Evolutionary conservation across 2,113 vertebrate genomes (phyloP).

Genomic region (Myrmecobius fasciatus): DNA sequence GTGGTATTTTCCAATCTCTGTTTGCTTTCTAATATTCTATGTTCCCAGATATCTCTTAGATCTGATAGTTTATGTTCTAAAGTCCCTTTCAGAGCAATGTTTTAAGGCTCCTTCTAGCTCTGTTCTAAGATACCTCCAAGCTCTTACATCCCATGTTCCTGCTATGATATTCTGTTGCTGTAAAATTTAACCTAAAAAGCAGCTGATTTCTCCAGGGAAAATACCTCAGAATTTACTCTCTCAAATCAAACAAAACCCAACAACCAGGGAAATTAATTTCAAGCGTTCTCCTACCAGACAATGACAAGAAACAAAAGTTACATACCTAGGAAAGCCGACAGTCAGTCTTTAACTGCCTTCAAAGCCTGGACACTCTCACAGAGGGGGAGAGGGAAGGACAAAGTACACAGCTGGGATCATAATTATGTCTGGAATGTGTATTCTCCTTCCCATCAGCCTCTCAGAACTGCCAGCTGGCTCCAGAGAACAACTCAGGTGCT

Average conservation of each 20-base stretch:
- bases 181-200: not conserved
- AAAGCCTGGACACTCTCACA: not conserved
- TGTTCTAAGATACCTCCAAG: not conserved
- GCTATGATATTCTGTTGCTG: not conserved
- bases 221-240: not conserved
- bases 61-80: not conserved
- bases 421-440: slow-evolving; percentile 18
- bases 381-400: slow-evolving; percentile 75
- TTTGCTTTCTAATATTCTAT: not conserved
- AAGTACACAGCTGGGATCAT: slow-evolving; percentile 81
- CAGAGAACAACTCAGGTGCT: not conserved
- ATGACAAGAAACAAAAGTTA: slow-evolving; percentile 49
- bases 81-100: not conserved
- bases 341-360: slow-evolving; percentile 23
- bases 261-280: slow-evolving; percentile 53
- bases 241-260: slow-evolving; percentile 43
- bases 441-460: not conserved
- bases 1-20: not conserved
- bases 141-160: not conserved
- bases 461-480: not conserved
- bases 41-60: not conserved
- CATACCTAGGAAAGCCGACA: slow-evolving; percentile 26
- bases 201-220: not conserved
- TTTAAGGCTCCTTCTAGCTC: not conserved
- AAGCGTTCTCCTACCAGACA: slow-evolving; percentile 35